Evolutionary conservation across 2,113 vertebrate species (phyloP), one percentile per base, ranked within the genome.

Genomic region (Callopanchax toddi): DNA sequence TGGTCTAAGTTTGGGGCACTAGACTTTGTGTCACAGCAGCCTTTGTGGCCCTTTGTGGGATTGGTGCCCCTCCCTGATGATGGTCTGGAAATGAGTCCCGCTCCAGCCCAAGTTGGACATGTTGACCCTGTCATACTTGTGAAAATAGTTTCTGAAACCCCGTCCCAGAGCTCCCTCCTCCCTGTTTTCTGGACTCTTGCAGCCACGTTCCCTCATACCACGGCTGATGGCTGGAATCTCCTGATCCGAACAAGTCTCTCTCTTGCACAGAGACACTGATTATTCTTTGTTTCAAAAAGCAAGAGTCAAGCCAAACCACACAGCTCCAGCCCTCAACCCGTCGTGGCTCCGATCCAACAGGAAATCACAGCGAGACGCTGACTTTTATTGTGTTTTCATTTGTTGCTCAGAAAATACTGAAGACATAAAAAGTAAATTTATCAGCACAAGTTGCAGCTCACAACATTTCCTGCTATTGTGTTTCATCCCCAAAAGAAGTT

Each of bases 391-490:
- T 51, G 40, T 70, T 84, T 60, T 64, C 11, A 65, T 78, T 66
- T 37, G 21, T 15, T 6, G 48, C 26, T 50, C 23, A 9, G 40
- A 57, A 74, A 62, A 71, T 26, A 62, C 45, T 0, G 18, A 36
- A 34, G 34, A 29, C 58, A 50, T 4, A 11, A 36, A 25, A 54
- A 49, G n/a, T n/a, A 5, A 46, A 46, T 58, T 67, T 74, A 66
- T 62, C 60, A 70, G 61, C 52, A 17, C 34, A 51, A 70, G 50
- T 48, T 51, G 45, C 12, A 16, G 4, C 11, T 22, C 11, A 17
- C 40, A 49, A 23, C 9, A 7, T 67, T 81, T 82, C 83, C 83
- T 74, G 57, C 63, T 11, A 77, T 86, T 84, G 83, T 80, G 15
- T 68, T 67, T 29, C 9, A 13, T 50, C 12, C 52, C 50, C 58